Base-by-base conservation (phyloP, 2,797 vertebrate species). In the Oreonectes daqikongensis region DNA sequence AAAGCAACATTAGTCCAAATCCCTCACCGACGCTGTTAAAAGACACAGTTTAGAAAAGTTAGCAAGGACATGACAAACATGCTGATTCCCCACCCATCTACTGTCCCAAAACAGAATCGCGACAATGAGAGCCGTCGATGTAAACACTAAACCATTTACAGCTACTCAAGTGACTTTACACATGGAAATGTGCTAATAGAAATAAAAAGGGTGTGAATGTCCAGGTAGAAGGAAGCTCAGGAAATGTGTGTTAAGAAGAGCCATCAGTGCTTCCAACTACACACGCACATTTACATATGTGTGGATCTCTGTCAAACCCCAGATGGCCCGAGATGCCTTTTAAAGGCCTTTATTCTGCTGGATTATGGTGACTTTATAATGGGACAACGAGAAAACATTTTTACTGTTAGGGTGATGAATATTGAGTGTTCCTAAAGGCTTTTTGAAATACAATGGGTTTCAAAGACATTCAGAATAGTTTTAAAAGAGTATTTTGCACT, bases 181-280 rank as follows among this genome's bases (percentile, higher is more conserved):
- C 77, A 90, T 90, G 87, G 87, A 90, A 90, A 91, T 85, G 78
- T 71, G 22, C 83, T 63, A 12, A 83, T 85, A 76, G 61, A 77
- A 61, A 68, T 57, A 30, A 64, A 63, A 12, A 85, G 75, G 83
- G 88, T 87, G 80, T 87, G 87, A 91, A 91, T 74, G 72, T 69
- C 35, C 72, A n/a, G 69, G 72, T 80, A 42, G 66, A 78, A 71
- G 81, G 78, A 81, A 80, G 60, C 60, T 55, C 53, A 79, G 80
- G 81, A 84, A 84, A 84, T 82, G 86, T 88, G 52, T 80, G 63
- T 69, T 68, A 80, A 79, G 42, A 59, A 48, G 30, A 72, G 74
- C 76, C 78, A 77, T 79, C 78, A 77, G 22, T 35, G 20, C 42
- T 60, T 35, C 35, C 46, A 80, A 55, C 44, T 11, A 59, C 26